Evolutionary conservation across 2,797 vertebrate species (phyloP).

Genomic region (Acomys russatus): DNA sequence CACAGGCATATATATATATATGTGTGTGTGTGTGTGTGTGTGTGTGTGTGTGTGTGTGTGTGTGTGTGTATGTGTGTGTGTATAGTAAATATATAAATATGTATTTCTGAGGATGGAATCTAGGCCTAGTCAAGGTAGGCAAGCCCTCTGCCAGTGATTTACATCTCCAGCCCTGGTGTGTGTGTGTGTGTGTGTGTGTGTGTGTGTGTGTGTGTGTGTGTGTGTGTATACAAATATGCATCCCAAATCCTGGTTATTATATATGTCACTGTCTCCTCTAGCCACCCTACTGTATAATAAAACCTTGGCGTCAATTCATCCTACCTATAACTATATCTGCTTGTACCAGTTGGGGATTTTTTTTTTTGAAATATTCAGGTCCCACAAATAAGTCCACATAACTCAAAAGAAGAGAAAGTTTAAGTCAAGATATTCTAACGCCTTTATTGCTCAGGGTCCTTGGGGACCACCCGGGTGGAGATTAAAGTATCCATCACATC

Average conservation of each 20-base stretch:
- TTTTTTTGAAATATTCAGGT: not conserved
- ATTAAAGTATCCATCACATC: not conserved
- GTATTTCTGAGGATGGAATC: too few species aligned
- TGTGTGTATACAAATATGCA: not conserved
- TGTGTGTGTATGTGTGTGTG: not conserved
- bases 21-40: not conserved
- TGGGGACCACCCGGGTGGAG: not conserved
- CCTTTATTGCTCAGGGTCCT: not conserved
- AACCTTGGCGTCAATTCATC: not conserved
- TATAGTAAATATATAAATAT: too few species aligned
- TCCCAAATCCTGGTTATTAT: not conserved
- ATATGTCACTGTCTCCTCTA: not conserved
- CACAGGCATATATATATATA: not conserved
- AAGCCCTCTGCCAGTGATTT: too few species aligned
- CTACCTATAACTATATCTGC: not conserved
- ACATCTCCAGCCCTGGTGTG: not conserved
- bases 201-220: not conserved
- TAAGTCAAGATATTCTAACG: conserved; percentile 7
- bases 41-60: not conserved
- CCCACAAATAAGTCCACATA: not conserved
- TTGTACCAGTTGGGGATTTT: not conserved
- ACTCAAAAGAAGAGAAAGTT: conserved; percentile 27
- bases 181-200: not conserved
- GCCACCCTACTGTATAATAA: not conserved
- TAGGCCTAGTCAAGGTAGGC: too few species aligned